Evolutionary conservation across 2,113 vertebrate species (phyloP).

Genomic region (Gopherus evgoodei): DNA sequence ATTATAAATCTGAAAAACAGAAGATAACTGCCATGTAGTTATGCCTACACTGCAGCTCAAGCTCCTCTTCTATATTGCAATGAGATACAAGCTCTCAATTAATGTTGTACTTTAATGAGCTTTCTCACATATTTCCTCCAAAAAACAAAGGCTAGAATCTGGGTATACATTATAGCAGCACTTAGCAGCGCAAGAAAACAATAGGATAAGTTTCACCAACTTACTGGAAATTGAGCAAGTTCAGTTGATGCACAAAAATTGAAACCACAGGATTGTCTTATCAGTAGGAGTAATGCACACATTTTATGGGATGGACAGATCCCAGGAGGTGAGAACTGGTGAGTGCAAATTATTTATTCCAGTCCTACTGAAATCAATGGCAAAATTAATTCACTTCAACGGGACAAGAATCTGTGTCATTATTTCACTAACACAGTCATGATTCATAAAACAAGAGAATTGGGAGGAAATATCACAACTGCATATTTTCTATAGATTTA

Average conservation of each 20-base stretch:
- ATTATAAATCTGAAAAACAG: background rate
- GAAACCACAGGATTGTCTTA: background rate
- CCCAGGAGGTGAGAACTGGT: background rate
- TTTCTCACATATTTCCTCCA: background rate
- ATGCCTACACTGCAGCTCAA: background rate
- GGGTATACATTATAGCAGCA: background rate
- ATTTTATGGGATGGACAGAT: background rate
- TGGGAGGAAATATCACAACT: background rate
- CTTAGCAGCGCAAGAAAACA: background rate
- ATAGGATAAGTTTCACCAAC: background rate
- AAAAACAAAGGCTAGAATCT: background rate
- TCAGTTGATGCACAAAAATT: background rate
- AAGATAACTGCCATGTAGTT: background rate
- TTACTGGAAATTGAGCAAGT: background rate
- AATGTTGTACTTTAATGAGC: constrained; percentile 2
- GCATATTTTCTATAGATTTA: background rate
- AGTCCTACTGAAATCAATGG: background rate
- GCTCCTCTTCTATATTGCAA: background rate
- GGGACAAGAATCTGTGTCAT: background rate
- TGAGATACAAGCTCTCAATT: background rate
- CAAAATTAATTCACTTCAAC: background rate
- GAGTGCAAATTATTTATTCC: background rate
- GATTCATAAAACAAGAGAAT: background rate
- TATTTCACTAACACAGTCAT: background rate
- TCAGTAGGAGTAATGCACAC: background rate